Evolutionary conservation across 1,140 invertebrate genomes (phyloP).

Genomic region (Globodera rostochiensis): DNA sequence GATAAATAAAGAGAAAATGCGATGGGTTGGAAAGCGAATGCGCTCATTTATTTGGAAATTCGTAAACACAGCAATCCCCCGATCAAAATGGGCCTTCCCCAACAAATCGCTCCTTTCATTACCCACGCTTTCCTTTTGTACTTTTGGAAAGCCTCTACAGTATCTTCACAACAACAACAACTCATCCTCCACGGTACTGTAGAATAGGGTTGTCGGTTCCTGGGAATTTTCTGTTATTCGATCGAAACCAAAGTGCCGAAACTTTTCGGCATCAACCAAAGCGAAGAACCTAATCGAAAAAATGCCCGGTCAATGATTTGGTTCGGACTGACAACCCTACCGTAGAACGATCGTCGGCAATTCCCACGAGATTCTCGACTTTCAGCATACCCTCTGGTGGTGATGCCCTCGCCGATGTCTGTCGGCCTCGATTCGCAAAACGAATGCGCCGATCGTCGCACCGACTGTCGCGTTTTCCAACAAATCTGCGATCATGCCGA

Average conservation of each 20-base stretch:
- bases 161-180: not conserved
- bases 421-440: not conserved
- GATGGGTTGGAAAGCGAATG: not conserved
- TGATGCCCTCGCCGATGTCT: not conserved
- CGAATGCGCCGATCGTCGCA: slow-evolving; percentile 15
- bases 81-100: no score
- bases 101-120: no score
- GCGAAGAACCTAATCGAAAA: no score
- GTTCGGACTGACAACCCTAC: no score
- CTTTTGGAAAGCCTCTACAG: not conserved
- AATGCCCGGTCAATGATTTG: no score
- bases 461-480: slow-evolving; percentile 17
- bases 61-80: no score
- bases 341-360: not conserved
- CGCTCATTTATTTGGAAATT: not conserved
- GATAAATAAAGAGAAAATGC: not conserved
- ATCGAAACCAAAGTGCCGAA: no score
- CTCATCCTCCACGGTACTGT: not conserved
- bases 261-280: no score
- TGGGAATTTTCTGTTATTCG: no score
- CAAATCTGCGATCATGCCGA: slow-evolving; percentile 15
- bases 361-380: not conserved
- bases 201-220: no score
- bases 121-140: not conserved
- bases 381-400: not conserved